Conservation (phyloP, 2,797 vertebrate genomes). For the Myotis daubentonii region DNA sequence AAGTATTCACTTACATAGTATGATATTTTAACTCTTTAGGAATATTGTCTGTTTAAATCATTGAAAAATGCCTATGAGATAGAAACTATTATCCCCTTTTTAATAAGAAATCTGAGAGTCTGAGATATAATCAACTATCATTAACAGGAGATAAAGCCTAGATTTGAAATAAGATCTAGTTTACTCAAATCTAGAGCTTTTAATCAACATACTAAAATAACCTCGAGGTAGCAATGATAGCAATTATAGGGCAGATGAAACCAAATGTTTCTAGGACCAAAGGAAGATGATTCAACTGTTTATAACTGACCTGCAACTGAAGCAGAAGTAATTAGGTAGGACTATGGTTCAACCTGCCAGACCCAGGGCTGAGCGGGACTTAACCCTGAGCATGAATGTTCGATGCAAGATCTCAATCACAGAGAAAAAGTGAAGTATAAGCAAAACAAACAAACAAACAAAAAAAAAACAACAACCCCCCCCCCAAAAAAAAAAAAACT, state of each 20-base stretch:
- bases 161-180: neutral
- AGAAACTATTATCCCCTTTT: neutral
- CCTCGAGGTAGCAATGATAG: neutral
- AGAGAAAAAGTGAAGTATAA: neutral
- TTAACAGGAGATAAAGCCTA: neutral
- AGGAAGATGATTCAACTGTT: neutral
- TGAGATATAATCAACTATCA: neutral
- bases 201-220: neutral
- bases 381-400: neutral
- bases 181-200: neutral
- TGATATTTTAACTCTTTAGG: neutral
- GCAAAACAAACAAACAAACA: neutral
- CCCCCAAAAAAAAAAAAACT: too few relatives aligned
- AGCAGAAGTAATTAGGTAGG: neutral
- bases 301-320: neutral
- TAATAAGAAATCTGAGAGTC: neutral
- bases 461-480: too few relatives aligned
- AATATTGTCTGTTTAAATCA: neutral
- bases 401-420: neutral
- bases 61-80: neutral
- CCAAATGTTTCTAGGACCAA: neutral
- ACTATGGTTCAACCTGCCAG: neutral
- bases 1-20: neutral
- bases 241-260: neutral
- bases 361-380: neutral